A percentile compares a stretch with the other conserved stretches of the same genome.
phyloP scores from a whole-genome alignment of 2,797 vertebrate genomes.

The Catharus ustulatus region DNA sequence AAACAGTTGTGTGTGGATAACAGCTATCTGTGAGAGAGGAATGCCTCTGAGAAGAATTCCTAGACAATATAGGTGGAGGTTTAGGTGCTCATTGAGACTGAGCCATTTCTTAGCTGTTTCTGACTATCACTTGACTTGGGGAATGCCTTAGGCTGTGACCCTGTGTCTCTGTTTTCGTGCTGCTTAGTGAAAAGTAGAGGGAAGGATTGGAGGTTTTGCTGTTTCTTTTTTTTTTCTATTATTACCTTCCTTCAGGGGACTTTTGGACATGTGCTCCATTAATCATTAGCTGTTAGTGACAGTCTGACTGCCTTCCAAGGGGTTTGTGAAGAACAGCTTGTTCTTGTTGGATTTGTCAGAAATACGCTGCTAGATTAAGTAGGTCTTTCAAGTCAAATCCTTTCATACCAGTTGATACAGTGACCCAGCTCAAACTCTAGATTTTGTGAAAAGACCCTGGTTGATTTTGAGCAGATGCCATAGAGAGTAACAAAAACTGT shows the following conservation, averaged over 20 bases:
- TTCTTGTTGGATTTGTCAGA: neutral
- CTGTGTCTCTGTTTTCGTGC: accelerated
- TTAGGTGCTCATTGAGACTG: neutral
- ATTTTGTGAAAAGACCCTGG: neutral
- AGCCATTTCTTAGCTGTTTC: neutral
- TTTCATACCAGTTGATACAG: neutral
- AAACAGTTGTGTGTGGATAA: neutral
- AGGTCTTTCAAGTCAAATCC: neutral
- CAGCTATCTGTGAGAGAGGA: neutral
- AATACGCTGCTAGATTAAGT: neutral
- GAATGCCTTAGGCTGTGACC: neutral
- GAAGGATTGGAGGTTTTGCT: neutral
- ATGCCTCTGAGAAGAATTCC: neutral
- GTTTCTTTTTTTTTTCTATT: neutral
- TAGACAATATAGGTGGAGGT: neutral
- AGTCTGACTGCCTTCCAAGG: neutral
- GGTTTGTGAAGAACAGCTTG: neutral
- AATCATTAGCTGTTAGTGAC: neutral
- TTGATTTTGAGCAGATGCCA: neutral
- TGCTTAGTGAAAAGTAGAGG: neutral
- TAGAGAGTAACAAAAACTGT: neutral
- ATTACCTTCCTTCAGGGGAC: neutral
- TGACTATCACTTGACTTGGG: neutral
- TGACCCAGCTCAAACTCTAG: neutral
- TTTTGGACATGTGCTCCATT: neutral